A percentile compares a stretch with the other conserved stretches of the same genome.
phyloP scores from a whole-genome alignment of 1,140 invertebrate species.

The Akabosia matsudoensis region DNA sequence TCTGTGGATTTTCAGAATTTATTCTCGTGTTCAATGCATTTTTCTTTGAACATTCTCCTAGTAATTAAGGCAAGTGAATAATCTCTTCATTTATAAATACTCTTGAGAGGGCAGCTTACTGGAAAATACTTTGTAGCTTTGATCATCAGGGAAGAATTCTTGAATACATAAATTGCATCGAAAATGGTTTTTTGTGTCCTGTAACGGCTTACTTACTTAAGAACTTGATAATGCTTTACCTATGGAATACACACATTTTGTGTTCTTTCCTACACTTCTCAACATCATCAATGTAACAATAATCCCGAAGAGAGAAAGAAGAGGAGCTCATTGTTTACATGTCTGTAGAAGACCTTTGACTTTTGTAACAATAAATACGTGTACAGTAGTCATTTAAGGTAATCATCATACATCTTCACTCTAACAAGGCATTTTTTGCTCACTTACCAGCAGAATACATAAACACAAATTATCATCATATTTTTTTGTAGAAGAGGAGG shows the following conservation, averaged over 20 bases:
- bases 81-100: neutral
- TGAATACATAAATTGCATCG: neutral
- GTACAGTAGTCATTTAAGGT: slow-evolving; percentile 22
- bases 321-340: slow-evolving; percentile 12
- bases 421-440: slow-evolving; percentile 1
- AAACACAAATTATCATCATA: neutral
- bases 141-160: neutral
- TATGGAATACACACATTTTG: no score
- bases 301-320: neutral
- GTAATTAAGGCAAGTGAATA: neutral
- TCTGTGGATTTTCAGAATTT: no score
- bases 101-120: neutral
- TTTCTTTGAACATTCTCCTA: neutral
- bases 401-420: slow-evolving; percentile 12
- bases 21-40: neutral
- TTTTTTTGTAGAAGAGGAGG: neutral
- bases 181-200: neutral
- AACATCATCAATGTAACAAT: neutral
- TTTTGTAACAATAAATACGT: slow-evolving; percentile 20
- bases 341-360: slow-evolving; percentile 3
- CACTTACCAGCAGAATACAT: neutral
- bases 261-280: neutral
- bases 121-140: neutral
- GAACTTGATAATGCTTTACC: neutral
- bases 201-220: neutral